These are phyloP conservation scores for Galeruca laticollis DNA, from an alignment of 2,888 invertebrate genomes.

Conservation along the genomic window DNA sequence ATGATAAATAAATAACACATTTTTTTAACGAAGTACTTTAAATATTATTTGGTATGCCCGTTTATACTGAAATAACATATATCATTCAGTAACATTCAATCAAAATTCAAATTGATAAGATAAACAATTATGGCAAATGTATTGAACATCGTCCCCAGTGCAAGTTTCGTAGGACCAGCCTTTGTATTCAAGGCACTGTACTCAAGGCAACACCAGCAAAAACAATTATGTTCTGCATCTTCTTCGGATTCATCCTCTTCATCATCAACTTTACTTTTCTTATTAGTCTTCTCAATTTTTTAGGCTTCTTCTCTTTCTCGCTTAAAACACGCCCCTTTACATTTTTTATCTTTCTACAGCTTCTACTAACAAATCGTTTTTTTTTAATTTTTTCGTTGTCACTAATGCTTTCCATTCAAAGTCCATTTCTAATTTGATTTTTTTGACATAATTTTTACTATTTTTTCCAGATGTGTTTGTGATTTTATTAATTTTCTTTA, in stretches of 20 bases:
- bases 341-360: no score
- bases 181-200: conserved; percentile 4
- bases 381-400: no score
- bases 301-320: background rate
- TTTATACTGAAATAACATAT: no score
- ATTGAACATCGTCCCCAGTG: background rate
- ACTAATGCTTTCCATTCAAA: no score
- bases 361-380: no score
- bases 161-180: conserved; percentile 9
- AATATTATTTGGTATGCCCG: background rate
- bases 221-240: background rate
- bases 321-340: no score
- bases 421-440: no score
- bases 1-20: background rate
- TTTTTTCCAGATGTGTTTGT: no score
- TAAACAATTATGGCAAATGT: background rate
- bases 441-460: no score
- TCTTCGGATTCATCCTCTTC: background rate
- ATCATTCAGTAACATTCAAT: no score
- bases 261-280: background rate
- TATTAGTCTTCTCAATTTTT: background rate
- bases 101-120: no score
- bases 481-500: no score
- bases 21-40: background rate
- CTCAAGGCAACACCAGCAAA: background rate